phyloP scores from a whole-genome alignment of 2,888 invertebrate species.

The Watsonalla binaria region DNA sequence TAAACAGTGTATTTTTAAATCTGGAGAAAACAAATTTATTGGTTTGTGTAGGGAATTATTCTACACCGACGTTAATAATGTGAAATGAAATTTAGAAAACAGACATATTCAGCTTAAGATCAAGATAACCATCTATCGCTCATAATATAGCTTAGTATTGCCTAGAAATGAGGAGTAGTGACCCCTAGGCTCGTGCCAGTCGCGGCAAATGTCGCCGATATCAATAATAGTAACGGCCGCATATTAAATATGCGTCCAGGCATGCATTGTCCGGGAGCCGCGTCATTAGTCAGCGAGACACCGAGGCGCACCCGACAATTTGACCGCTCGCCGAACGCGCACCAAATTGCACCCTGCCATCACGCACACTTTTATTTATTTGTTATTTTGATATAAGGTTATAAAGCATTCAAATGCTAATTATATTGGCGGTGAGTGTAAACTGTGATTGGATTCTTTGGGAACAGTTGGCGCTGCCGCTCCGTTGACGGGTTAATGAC shows the following conservation, averaged over 20 bases:
- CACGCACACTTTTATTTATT: conserved; percentile 72
- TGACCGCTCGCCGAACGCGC: conserved; percentile 51
- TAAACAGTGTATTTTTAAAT: no score
- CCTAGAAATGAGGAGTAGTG: no score
- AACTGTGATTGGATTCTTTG: conserved; percentile 67
- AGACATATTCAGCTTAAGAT: no score
- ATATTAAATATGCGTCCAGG: conserved; percentile 60
- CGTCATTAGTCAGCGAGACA: conserved; percentile 73
- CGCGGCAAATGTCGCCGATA: conserved; percentile 54
- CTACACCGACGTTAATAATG: no score
- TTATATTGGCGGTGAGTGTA: conserved; percentile 57
- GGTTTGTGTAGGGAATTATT: no score
- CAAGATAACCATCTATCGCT: no score
- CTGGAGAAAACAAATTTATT: no score
- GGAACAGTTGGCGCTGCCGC: conserved; percentile 63
- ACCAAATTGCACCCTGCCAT: conserved; percentile 72
- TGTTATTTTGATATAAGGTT: conserved; percentile 43
- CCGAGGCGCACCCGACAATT: conserved; percentile 61
- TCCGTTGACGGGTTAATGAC: conserved; percentile 74
- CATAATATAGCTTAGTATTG: no score
- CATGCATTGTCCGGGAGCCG: conserved; percentile 53
- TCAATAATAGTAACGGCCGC: conserved; percentile 57
- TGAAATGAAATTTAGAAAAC: no score
- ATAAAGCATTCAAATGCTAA: conserved; percentile 69
- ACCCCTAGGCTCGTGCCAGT: conserved; percentile 13